A percentile compares a stretch with the other conserved stretches of the same genome.
Conservation (phyloP, 2,888 invertebrate genomes). For the Pseudococcus longispinus region DNA sequence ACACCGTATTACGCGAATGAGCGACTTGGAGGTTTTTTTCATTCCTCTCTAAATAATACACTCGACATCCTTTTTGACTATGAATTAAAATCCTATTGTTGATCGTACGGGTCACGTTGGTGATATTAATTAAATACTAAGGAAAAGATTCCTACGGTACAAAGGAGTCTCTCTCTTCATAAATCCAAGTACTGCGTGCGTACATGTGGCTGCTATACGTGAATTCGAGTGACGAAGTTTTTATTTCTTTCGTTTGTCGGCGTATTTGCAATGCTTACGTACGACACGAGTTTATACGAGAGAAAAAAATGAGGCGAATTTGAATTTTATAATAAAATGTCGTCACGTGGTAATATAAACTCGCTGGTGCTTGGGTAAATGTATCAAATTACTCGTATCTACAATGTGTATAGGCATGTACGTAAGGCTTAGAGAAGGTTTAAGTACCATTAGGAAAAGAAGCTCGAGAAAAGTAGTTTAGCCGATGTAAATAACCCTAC, state of each 20-base stretch:
- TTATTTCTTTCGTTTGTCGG: not conserved
- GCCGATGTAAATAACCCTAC: conserved; percentile 35
- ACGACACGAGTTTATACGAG: not conserved
- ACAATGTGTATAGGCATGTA: not conserved
- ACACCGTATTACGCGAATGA: not conserved
- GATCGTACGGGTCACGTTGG: conserved; percentile 3
- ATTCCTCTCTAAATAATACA: not conserved
- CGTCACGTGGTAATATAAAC: not conserved
- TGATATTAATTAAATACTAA: not conserved
- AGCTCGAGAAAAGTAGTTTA: conserved; percentile 46
- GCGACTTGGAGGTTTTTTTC: not conserved
- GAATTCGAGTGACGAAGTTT: not conserved
- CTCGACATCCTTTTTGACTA: conserved; percentile 2
- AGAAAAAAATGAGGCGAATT: not conserved
- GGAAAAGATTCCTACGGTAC: not conserved
- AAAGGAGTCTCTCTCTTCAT: not conserved
- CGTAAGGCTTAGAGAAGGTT: not conserved
- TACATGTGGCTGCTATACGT: not conserved
- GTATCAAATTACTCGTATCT: not conserved
- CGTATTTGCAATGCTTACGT: not conserved
- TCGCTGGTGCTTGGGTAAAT: not conserved
- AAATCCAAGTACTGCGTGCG: not conserved
- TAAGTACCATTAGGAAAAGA: conserved; percentile 32
- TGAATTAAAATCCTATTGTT: conserved; percentile 5
- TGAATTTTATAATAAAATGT: not conserved